These are phyloP conservation scores for Chascanopsetta lugubris DNA, from an alignment of 2,113 vertebrate genomes.

Conservation along the genomic window DNA sequence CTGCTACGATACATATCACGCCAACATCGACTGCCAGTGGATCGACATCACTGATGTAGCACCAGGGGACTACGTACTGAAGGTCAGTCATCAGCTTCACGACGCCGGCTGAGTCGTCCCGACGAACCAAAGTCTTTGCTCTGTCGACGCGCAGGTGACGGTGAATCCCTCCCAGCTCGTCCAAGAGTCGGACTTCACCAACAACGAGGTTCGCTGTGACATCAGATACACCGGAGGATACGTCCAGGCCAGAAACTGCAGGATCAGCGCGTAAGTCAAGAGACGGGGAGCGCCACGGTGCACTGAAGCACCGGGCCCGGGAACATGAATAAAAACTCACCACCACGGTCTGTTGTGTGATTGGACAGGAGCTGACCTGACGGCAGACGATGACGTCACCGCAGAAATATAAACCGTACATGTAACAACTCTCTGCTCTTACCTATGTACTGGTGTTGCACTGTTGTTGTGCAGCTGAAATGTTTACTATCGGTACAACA, in stretches of 20 bases:
- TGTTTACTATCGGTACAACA: constrained; percentile 1
- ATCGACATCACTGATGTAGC: constrained; percentile 84
- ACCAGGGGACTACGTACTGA: constrained; percentile 83
- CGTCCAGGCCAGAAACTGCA: constrained; percentile 81
- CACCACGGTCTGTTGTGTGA: constrained; percentile 16
- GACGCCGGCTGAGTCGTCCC: not conserved
- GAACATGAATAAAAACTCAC: not conserved
- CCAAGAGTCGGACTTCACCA: constrained; percentile 82
- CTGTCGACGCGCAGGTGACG: constrained; percentile 71
- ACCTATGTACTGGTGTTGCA: constrained; percentile 8
- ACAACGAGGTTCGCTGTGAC: constrained; percentile 82
- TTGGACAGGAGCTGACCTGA: constrained; percentile 69
- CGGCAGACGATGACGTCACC: constrained; percentile 4
- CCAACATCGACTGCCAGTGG: constrained; percentile 88
- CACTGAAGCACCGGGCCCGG: not conserved
- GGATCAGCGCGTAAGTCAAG: constrained; percentile 74
- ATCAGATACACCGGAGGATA: constrained; percentile 80
- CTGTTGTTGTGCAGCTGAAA: not conserved
- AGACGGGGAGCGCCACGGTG: too few relatives aligned
- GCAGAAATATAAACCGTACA: not conserved
- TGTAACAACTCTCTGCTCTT: constrained; percentile 14
- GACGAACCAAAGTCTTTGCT: not conserved
- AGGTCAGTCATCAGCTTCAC: too few relatives aligned
- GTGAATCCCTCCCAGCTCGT: constrained; percentile 83
- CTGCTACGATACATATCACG: constrained; percentile 85